phyloP scores from a whole-genome alignment of 1,140 invertebrate genomes.

The Phymorhynchus buccinoides region DNA sequence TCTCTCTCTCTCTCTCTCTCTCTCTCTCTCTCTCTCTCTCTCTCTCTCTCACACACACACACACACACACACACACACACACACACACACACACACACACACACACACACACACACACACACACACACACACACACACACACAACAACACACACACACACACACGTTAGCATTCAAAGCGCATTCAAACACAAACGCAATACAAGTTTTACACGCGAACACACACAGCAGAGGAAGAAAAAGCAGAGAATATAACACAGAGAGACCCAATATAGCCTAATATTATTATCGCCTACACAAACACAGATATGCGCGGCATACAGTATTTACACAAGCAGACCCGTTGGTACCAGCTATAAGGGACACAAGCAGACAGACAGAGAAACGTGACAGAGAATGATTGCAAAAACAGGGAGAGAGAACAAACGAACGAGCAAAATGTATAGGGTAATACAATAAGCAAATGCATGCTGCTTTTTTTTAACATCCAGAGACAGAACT shows the following conservation, averaged over 20 bases:
- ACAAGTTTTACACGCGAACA: neutral
- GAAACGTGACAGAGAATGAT: too few relatives aligned
- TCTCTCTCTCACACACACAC: slow-evolving; percentile 7
- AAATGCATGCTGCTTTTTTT: too few relatives aligned
- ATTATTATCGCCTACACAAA: neutral
- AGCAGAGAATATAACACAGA: neutral
- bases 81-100: neutral
- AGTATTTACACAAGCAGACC: neutral
- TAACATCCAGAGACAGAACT: too few relatives aligned
- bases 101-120: neutral
- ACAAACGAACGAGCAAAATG: too few relatives aligned
- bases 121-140: slow-evolving; percentile 17
- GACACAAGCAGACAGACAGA: too few relatives aligned
- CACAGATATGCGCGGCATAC: too few relatives aligned
- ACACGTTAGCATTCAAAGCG: neutral
- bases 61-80: neutral
- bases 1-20: slow-evolving; percentile 19
- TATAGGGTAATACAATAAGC: too few relatives aligned
- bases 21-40: neutral
- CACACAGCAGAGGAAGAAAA: neutral
- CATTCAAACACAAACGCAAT: slow-evolving; percentile 4
- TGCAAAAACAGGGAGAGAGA: too few relatives aligned
- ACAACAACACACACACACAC: neutral
- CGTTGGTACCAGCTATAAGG: neutral
- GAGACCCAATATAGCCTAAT: neutral